Conservation (phyloP, 1,140 invertebrate genomes). For the Trichomalopsis sarcophagae region DNA sequence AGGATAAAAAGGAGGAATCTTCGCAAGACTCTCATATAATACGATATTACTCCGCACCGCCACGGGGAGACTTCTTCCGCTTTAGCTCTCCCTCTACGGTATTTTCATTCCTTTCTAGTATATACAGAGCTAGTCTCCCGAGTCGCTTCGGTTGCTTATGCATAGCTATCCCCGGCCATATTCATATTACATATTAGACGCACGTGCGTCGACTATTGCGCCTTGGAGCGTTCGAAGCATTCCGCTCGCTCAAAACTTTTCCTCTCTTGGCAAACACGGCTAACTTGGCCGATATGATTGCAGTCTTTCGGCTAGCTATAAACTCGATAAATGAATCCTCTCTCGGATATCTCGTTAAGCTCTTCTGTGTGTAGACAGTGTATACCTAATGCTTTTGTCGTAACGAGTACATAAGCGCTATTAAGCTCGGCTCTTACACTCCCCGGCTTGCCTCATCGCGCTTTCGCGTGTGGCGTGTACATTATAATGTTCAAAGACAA, state of each 20-base stretch:
- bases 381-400: too few relatives aligned
- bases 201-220: too few relatives aligned
- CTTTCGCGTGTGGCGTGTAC: background rate
- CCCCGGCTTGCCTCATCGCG: background rate
- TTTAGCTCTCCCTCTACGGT: background rate
- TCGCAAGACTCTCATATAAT: background rate
- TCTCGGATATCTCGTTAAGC: too few relatives aligned
- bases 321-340: too few relatives aligned
- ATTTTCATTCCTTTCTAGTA: background rate
- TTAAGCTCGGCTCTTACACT: background rate
- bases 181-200: background rate
- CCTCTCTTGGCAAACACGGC: background rate
- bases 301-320: background rate
- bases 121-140: too few relatives aligned
- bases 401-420: background rate
- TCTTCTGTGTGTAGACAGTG: too few relatives aligned
- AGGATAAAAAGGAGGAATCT: background rate
- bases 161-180: background rate
- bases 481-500: background rate
- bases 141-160: too few relatives aligned
- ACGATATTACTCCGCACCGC: background rate
- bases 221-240: too few relatives aligned
- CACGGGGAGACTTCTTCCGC: background rate
- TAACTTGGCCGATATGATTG: background rate
- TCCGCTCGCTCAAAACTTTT: too few relatives aligned